Conservation (phyloP, 2,888 invertebrate species). For the Dynastes hyllus region DNA sequence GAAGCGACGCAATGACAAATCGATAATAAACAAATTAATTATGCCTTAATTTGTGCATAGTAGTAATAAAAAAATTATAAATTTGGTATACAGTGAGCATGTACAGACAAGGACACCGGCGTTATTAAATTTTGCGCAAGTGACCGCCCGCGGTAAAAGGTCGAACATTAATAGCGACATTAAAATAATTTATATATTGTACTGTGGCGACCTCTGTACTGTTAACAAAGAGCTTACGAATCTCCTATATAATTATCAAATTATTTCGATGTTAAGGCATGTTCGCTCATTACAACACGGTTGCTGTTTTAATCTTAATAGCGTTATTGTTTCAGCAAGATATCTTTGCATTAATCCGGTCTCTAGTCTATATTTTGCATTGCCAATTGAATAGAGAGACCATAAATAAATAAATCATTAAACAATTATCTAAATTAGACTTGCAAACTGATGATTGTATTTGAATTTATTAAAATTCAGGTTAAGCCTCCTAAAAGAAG, state of each 20-base stretch:
- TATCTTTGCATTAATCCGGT: no score
- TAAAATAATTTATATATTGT: neutral
- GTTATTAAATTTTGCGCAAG: conserved; percentile 40
- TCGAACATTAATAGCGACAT: neutral
- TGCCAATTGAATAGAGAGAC: no score
- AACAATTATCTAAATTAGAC: no score
- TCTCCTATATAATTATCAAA: no score
- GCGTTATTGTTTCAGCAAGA: neutral
- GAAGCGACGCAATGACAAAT: conserved; percentile 15
- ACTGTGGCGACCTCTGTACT: no score
- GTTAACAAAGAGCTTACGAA: no score
- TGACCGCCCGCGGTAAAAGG: conserved; percentile 23
- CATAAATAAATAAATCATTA: no score
- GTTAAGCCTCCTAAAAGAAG: no score
- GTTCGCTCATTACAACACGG: neutral
- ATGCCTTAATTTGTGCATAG: conserved; percentile 24
- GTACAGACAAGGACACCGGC: conserved; percentile 11
- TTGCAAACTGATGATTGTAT: no score
- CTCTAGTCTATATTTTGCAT: no score
- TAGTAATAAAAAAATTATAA: conserved; percentile 27
- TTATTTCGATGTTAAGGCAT: neutral
- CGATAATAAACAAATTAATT: conserved; percentile 34
- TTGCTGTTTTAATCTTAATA: neutral
- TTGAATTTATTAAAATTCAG: no score
- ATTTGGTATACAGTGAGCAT: conserved; percentile 11